phyloP scores from a whole-genome alignment of 2,113 vertebrate genomes.

The Donacobius atricapilla region DNA sequence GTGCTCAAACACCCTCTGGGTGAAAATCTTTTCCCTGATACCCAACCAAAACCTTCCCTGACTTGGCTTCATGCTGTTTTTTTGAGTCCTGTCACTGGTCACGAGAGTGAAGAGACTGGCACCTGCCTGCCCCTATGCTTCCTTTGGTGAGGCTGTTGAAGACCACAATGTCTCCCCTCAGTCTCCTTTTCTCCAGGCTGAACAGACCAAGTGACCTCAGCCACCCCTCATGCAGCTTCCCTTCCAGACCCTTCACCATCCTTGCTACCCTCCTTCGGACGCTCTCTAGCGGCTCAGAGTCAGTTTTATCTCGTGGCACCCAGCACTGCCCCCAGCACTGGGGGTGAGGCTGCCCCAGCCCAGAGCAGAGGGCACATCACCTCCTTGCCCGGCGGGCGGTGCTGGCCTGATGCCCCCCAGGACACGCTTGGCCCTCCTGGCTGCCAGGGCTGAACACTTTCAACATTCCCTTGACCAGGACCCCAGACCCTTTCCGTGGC shows the following conservation, averaged over 20 bases:
- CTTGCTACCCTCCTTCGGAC: not conserved
- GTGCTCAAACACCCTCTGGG: not conserved
- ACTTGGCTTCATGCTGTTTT: not conserved
- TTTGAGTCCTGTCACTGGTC: not conserved
- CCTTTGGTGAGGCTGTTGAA: not conserved
- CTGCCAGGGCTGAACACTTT: not conserved
- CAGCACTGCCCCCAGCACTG: not conserved
- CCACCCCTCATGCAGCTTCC: not conserved
- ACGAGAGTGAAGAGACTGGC: not conserved
- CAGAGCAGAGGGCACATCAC: not conserved
- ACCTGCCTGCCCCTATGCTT: not conserved
- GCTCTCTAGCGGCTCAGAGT: not conserved
- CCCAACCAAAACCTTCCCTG: rapidly evolving
- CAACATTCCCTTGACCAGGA: not conserved
- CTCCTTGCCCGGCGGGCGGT: rapidly evolving
- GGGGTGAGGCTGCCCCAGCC: rapidly evolving
- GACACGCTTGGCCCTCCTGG: not conserved
- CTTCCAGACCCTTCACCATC: not conserved
- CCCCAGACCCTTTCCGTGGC: not conserved
- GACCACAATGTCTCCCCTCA: not conserved
- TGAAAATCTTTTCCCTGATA: not conserved
- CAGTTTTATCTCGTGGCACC: not conserved
- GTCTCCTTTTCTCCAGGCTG: not conserved
- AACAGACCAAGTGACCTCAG: not conserved
- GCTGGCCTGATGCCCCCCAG: not conserved